Conservation (phyloP, 2,797 vertebrate species). For the Lagocephalus sceleratus region DNA sequence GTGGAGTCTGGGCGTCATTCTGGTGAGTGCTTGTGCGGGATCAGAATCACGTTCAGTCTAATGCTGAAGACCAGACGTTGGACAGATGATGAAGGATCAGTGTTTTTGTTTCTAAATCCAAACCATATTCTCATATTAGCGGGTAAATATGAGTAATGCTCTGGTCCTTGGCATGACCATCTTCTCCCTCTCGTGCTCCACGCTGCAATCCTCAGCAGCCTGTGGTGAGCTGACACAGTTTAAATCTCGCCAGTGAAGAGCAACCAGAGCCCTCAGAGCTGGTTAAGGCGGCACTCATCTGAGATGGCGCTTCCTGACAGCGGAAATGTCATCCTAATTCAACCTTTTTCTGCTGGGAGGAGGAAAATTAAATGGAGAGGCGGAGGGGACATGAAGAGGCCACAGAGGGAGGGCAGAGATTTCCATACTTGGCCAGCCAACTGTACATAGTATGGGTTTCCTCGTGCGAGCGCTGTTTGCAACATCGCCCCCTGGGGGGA, state of each 20-base stretch:
- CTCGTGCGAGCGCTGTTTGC: conserved; percentile 32
- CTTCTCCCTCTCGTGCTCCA: conserved; percentile 24
- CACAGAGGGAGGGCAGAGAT: conserved; percentile 4
- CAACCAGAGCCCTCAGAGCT: conserved; percentile 20
- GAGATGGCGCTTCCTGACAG: conserved; percentile 18
- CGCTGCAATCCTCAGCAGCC: conserved; percentile 29
- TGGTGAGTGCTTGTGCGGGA: conserved; percentile 80
- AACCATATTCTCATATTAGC: too few relatives aligned
- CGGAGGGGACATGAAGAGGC: conserved; percentile 25
- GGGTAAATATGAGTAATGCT: neutral
- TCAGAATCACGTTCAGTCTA: neutral
- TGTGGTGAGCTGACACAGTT: conserved; percentile 57
- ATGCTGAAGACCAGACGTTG: neutral
- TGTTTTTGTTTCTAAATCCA: neutral
- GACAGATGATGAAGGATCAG: neutral
- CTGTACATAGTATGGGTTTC: conserved; percentile 21
- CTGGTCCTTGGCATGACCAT: conserved; percentile 6
- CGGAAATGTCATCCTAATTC: conserved; percentile 41
- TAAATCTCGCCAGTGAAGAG: conserved; percentile 21
- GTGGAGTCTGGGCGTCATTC: conserved; percentile 96
- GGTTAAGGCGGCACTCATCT: conserved; percentile 16
- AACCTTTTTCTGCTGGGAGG: conserved; percentile 34
- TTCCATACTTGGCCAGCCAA: conserved; percentile 43
- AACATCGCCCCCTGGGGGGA: conserved; percentile 46
- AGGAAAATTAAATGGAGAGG: conserved; percentile 34